These are phyloP conservation scores for Phalacrocorax brasilianus DNA, from an alignment of 2,113 vertebrate genomes.

Conservation along the genomic window DNA sequence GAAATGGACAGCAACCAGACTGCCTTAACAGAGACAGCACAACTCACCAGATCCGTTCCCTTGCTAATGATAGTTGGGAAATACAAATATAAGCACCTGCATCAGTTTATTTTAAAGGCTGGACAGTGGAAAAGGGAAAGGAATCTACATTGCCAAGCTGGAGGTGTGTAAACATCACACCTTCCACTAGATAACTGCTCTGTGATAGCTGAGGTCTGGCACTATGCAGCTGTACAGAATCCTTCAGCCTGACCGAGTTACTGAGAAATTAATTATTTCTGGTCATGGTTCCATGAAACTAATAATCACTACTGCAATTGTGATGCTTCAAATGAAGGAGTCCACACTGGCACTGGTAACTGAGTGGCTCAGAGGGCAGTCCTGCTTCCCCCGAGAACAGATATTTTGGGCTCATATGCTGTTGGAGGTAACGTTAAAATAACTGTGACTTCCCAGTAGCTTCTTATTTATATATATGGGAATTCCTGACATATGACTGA, in stretches of 20 bases:
- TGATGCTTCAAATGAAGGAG: neutral
- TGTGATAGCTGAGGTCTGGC: neutral
- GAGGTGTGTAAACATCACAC: neutral
- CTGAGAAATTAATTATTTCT: neutral
- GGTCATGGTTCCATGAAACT: neutral
- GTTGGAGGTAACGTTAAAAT: neutral
- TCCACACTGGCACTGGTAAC: neutral
- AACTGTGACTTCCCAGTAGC: neutral
- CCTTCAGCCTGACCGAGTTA: neutral
- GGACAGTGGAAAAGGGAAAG: neutral
- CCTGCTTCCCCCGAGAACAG: neutral
- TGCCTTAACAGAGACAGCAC: neutral
- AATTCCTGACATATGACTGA: neutral
- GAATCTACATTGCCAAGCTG: neutral
- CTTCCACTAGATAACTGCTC: neutral
- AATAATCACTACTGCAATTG: neutral
- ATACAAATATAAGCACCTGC: neutral
- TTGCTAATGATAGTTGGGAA: neutral
- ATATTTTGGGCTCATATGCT: neutral
- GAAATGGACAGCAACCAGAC: neutral
- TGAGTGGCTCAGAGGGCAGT: neutral
- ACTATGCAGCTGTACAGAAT: neutral
- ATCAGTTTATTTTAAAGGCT: neutral
- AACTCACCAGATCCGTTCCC: neutral
- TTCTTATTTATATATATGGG: neutral